Base-by-base conservation (phyloP, 1,140 invertebrate genomes). In the Eueides isabella region DNA sequence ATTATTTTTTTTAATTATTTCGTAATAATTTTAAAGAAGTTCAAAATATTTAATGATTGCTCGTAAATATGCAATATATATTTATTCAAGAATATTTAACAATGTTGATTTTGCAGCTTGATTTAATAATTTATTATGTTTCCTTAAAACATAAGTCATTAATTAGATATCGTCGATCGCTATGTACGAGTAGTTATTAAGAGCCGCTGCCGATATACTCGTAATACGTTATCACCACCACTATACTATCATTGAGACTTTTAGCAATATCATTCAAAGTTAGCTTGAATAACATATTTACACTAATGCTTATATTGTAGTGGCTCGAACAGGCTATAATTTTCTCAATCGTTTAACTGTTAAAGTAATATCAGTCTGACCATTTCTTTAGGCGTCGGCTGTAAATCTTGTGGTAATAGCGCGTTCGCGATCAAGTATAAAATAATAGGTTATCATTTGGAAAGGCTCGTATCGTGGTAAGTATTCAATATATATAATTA, bases 401-500 rank as follows among this genome's bases (percentile, higher is more conserved):
- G 30, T 69, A 28, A 33, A 38, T 70, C 68, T 38, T 31, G 61
- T 61, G 61, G 7, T 70, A 38, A 70, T 62, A 33, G 61, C 14
- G 28, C 16, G 33, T 41, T 61, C 28, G 48, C 14, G n/a, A 62
- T 3, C 14, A 23, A 61, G 6, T 61, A 31, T 14, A 3, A 41
- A 41, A 4, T 1, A 41, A 41, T 41, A n/a, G n/a, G n/a, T n/a
- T 41, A 41, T 4, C 38, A 41, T 41, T 41, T 41, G n/a, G n/a
- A n/a, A n/a, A 38, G 6, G n/a, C 41, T 6, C 16, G 6, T 6
- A 9, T 7, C 5, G 41, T 5, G 6, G 41, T 19, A 16, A 1
- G 41, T 38, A 16, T 38, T 38, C 14, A 38, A 44, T 44, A 5
- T 16, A n/a, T 44, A 19, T 44, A 7, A n/a, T 19, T 19, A 44